Evolutionary conservation across 2,113 vertebrate genomes (phyloP), one percentile per base, ranked within the genome.

Genomic region (Pseudorhombus dupliciocellatus): DNA sequence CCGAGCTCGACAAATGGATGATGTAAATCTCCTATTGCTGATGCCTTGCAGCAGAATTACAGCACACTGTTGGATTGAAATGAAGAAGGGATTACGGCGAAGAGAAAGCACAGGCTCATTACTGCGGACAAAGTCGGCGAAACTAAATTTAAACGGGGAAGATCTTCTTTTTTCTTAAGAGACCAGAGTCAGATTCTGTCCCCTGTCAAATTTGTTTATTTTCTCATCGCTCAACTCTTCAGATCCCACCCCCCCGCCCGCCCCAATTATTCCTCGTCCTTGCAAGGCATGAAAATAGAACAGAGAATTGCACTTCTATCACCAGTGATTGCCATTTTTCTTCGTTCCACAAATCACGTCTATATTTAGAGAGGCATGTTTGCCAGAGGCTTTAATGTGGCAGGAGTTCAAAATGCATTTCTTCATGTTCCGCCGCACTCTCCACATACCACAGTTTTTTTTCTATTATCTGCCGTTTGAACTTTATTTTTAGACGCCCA

Each of bases 271-370:
- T 87, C 1, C 61, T 26, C 15, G 59, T 73, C 14, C 15, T 44
- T 74, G 59, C 14, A 62, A 84, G 79, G 75, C 54, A 31, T 81
- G 34, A 55, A 91, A 91, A 88, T 89, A 91, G 87, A 91, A 84
- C 79, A 76, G 65, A 87, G 34, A 79, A 70, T 63, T 84, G 54
- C 50, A 58, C 83, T 85, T 87, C 84, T 48, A 87, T 91, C 83
- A 86, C 80, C 72, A 81, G 42, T 73, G 78, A 70, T 56, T 76
- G 57, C 58, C n/a, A n/a, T n/a, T 40, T 16, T 16, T 84, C 70
- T 75, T 70, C 54, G 64, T 79, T 74, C 75, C 84, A 73, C 74
- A 77, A 75, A 84, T 88, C 79, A 79, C 25, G 1, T 72, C 89
- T 91, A 89, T 90, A 88, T 88, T 87, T 92, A 87, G 82, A 62